phyloP scores from a whole-genome alignment of 1,140 invertebrate species.

The Gonioctena quinquepunctata region DNA sequence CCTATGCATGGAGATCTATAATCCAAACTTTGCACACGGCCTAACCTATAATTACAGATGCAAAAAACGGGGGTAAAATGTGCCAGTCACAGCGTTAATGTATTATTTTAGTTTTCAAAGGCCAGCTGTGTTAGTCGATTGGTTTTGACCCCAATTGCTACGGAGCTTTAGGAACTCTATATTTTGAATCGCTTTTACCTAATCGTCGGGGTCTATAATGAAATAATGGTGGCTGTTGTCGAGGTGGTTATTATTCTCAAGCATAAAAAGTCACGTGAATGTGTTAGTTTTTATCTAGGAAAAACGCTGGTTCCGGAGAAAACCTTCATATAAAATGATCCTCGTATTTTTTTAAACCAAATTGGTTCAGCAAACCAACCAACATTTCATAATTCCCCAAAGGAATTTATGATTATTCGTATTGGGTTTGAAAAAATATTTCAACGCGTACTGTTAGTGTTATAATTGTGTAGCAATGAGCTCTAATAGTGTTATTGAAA shows the following conservation, averaged over 20 bases:
- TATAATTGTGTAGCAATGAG: too few species aligned
- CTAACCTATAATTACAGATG: conserved; percentile 40
- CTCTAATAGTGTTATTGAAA: too few species aligned
- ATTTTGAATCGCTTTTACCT: not conserved
- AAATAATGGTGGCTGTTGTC: not conserved
- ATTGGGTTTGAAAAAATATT: too few species aligned
- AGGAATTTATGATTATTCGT: too few species aligned
- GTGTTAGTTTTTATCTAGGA: not conserved
- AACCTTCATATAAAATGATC: too few species aligned
- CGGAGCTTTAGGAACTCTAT: not conserved
- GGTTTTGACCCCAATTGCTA: conserved; percentile 8
- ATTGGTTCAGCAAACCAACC: too few species aligned
- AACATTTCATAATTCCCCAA: too few species aligned
- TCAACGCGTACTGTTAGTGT: too few species aligned
- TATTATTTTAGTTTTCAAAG: conserved; percentile 28
- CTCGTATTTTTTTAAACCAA: too few species aligned
- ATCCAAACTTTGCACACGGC: conserved; percentile 35
- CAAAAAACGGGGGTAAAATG: conserved; percentile 33
- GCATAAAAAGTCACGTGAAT: not conserved
- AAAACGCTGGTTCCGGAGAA: too few species aligned
- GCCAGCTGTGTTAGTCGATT: conserved; percentile 28
- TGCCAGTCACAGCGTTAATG: conserved; percentile 34
- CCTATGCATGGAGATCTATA: conserved; percentile 21
- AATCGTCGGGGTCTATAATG: not conserved
- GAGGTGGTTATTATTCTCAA: not conserved